Conservation (phyloP, 2,113 vertebrate species). For the Corythoichthys haematopterus region DNA sequence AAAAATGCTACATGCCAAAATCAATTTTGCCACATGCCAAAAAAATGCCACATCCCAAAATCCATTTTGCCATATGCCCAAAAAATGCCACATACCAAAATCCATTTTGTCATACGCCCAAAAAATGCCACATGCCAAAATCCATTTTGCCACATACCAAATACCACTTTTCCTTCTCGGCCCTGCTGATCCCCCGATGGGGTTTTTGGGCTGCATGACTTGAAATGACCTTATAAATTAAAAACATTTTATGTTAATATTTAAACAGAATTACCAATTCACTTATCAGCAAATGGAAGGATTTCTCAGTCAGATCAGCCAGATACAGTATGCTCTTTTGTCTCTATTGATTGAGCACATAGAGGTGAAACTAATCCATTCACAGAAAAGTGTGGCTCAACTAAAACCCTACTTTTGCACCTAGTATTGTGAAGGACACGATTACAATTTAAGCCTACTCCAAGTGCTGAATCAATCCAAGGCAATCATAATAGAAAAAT, state of each 20-base stretch:
- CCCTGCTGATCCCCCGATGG: too few relatives aligned
- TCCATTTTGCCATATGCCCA: too few relatives aligned
- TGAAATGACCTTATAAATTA: background rate
- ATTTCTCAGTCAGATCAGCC: background rate
- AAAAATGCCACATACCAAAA: too few relatives aligned
- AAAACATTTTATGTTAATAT: background rate
- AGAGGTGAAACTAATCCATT: background rate
- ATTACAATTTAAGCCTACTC: background rate
- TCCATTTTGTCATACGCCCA: too few relatives aligned
- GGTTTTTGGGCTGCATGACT: background rate
- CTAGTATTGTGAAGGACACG: background rate
- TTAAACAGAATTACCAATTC: background rate
- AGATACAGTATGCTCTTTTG: background rate
- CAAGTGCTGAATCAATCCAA: background rate
- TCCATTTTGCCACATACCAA: too few relatives aligned
- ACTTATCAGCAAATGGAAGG: background rate
- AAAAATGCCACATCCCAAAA: too few relatives aligned
- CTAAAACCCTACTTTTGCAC: background rate
- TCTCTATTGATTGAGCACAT: background rate
- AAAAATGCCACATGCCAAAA: too few relatives aligned
- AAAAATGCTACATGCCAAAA: too few relatives aligned
- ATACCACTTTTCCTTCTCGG: too few relatives aligned
- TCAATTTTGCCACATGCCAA: too few relatives aligned
- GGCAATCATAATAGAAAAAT: background rate
- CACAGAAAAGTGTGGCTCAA: background rate